These are phyloP conservation scores for Plagiodera versicolora DNA, from an alignment of 2,888 invertebrate species.

Conservation along the genomic window DNA sequence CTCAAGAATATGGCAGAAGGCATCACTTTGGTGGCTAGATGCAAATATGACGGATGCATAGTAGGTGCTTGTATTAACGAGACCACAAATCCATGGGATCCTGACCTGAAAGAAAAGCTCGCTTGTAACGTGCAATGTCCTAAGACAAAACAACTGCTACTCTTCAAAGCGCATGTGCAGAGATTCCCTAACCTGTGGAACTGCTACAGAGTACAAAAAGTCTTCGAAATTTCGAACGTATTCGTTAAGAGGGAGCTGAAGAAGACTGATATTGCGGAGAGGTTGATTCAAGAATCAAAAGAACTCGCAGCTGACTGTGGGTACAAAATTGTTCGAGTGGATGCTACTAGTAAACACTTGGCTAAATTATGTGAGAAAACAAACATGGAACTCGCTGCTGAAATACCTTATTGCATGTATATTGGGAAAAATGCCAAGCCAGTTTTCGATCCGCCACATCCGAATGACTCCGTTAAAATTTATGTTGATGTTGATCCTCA, in stretches of 20 bases:
- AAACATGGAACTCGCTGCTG: constrained; percentile 57
- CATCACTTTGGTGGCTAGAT: constrained; percentile 41
- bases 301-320: constrained; percentile 56
- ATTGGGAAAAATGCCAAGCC: constrained; percentile 55
- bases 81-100: constrained; percentile 58
- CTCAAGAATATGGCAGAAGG: constrained; percentile 47
- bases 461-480: constrained; percentile 56
- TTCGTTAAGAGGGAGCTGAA: constrained; percentile 57
- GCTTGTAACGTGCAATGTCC: constrained; percentile 54
- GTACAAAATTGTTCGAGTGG: constrained; percentile 55
- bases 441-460: constrained; percentile 58
- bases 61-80: constrained; percentile 58
- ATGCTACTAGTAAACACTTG: constrained; percentile 57
- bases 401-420: constrained; percentile 59
- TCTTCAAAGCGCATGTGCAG: constrained; percentile 59
- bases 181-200: constrained; percentile 56
- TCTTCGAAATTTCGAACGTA: constrained; percentile 59
- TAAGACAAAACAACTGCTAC: constrained; percentile 56
- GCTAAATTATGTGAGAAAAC: constrained; percentile 57
- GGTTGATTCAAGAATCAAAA: constrained; percentile 52
- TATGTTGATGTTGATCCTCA: constrained; percentile 51
- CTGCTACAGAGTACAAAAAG: constrained; percentile 53
- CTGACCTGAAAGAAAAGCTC: constrained; percentile 58
- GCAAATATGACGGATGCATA: constrained; percentile 49
- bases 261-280: constrained; percentile 56